Percentiles rank a stretch among this genome's conserved stretches.
These are phyloP conservation scores for Drosophila erecta DNA, from an alignment of 1,140 invertebrate genomes.

Conservation along the genomic window DNA sequence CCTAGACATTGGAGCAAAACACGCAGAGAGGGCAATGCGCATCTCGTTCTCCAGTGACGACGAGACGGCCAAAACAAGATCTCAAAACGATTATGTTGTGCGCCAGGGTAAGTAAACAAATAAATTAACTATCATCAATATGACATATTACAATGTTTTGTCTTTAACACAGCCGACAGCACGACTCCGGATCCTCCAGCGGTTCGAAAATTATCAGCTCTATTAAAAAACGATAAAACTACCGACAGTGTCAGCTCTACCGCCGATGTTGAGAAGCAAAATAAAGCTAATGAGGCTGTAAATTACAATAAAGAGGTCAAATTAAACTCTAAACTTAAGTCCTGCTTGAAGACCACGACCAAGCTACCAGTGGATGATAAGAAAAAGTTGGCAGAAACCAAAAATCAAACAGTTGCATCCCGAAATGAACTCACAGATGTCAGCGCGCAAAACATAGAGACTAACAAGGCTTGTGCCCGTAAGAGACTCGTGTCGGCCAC, in stretches of 20 bases:
- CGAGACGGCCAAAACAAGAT: neutral
- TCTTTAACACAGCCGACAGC: constrained; percentile 4
- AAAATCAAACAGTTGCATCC: neutral
- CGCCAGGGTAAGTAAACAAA: neutral
- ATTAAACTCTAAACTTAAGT: neutral
- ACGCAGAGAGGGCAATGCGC: constrained; percentile 7
- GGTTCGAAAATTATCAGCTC: neutral
- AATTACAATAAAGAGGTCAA: neutral
- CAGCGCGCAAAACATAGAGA: neutral
- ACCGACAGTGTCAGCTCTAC: neutral
- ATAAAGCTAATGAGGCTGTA: too few relatives aligned
- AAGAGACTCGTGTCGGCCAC: neutral
- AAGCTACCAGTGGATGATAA: too few relatives aligned
- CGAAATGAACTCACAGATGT: neutral
- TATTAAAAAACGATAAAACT: neutral
- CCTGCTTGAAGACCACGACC: neutral
- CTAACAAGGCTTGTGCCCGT: neutral
- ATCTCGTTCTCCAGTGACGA: constrained; percentile 36
- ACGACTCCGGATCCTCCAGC: neutral
- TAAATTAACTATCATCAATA: neutral
- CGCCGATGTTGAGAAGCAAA: neutral
- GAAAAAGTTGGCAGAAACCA: neutral
- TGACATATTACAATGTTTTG: neutral
- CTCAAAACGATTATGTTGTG: neutral
- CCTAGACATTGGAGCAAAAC: constrained; percentile 1